These are phyloP conservation scores for Limanda limanda DNA, from an alignment of 2,113 vertebrate genomes.

Conservation along the genomic window DNA sequence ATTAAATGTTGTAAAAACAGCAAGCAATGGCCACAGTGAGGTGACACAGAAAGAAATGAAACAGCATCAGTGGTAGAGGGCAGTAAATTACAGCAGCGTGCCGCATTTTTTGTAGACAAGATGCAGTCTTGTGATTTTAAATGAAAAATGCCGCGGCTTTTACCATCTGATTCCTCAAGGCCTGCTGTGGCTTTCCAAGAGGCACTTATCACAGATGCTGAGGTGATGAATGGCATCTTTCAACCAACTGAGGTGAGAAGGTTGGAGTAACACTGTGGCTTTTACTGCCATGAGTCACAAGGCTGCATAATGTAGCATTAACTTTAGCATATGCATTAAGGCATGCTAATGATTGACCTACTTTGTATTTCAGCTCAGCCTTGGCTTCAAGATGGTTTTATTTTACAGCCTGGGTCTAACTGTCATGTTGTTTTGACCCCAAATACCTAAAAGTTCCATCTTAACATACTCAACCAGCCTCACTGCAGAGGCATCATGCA, in stretches of 20 bases:
- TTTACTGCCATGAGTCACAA: background rate
- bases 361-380: background rate
- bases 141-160: background rate
- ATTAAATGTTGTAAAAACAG: background rate
- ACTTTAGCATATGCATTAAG: background rate
- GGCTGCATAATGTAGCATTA: background rate
- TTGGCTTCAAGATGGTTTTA: background rate
- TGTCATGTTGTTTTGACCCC: background rate
- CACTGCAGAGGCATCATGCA: background rate
- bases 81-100: background rate
- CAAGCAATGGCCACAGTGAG: background rate
- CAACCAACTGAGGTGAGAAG: background rate
- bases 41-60: background rate
- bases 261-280: too few relatives aligned
- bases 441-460: background rate
- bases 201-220: background rate
- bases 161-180: background rate
- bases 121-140: background rate
- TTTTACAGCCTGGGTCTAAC: background rate
- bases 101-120: background rate
- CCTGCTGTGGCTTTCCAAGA: background rate
- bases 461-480: background rate
- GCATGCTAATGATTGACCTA: background rate
- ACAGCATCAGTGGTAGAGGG: too few relatives aligned
- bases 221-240: constrained; percentile 2